Evolutionary conservation across 2,888 invertebrate genomes (phyloP).

Genomic region (Spicauda simplicius): DNA sequence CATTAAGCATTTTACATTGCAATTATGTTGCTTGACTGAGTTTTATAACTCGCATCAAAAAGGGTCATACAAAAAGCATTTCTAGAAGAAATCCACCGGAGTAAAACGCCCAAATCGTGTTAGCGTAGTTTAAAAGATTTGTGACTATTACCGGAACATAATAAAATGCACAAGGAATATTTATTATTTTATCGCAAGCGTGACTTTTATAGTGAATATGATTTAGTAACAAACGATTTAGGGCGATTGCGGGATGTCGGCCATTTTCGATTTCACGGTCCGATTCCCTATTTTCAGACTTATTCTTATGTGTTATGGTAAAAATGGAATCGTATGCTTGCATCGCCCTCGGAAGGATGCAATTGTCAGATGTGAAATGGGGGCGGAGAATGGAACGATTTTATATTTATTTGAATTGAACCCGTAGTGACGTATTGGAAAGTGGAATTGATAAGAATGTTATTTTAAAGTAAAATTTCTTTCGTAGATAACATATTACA

Average conservation of each 20-base stretch:
- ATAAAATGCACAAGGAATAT: slow-evolving; percentile 74
- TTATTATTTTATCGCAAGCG: slow-evolving; percentile 72
- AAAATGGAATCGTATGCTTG: slow-evolving; percentile 31
- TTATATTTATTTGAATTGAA: slow-evolving; percentile 5
- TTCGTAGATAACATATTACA: too few relatives aligned
- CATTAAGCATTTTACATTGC: too few relatives aligned
- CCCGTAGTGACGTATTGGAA: background rate
- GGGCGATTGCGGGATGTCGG: slow-evolving; percentile 58
- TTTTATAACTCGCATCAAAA: slow-evolving; percentile 3
- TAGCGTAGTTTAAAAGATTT: slow-evolving; percentile 54
- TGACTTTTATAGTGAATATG: slow-evolving; percentile 77
- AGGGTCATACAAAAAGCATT: slow-evolving; percentile 21
- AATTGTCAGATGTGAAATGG: slow-evolving; percentile 29
- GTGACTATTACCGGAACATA: slow-evolving; percentile 61
- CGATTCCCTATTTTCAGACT: slow-evolving; percentile 49
- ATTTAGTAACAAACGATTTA: slow-evolving; percentile 73
- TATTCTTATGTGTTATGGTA: slow-evolving; percentile 41
- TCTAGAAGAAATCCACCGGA: slow-evolving; percentile 5
- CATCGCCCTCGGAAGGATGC: slow-evolving; percentile 33
- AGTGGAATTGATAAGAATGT: slow-evolving; percentile 1
- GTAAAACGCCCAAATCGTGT: slow-evolving; percentile 14
- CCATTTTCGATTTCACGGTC: slow-evolving; percentile 79
- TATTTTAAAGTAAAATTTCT: background rate
- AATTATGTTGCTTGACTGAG: too few relatives aligned
- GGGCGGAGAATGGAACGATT: slow-evolving; percentile 9